These are phyloP conservation scores for Parnassius glacialis DNA, from an alignment of 2,888 invertebrate species.

Conservation along the genomic window DNA sequence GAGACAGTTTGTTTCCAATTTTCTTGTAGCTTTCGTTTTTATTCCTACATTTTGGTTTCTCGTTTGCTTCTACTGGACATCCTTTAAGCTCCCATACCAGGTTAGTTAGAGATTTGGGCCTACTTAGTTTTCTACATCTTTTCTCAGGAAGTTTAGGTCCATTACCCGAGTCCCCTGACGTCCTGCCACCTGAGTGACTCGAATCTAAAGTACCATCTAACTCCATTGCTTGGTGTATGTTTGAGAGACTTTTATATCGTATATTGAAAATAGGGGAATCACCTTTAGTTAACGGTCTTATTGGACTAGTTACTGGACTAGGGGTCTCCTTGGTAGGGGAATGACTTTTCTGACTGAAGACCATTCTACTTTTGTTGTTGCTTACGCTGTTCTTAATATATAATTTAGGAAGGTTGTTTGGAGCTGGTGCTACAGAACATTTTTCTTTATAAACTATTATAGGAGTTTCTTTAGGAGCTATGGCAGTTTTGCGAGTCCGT, in stretches of 20 bases:
- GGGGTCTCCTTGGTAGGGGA: constrained; percentile 87
- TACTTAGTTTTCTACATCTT: constrained; percentile 88
- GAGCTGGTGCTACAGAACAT: constrained; percentile 74
- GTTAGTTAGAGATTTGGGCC: constrained; percentile 92
- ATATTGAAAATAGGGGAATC: constrained; percentile 90
- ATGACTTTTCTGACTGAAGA: constrained; percentile 85
- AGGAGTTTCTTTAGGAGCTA: constrained; percentile 78
- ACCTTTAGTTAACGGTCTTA: constrained; percentile 81
- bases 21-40: constrained; percentile 79
- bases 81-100: constrained; percentile 89
- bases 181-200: constrained; percentile 92
- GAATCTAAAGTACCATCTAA: constrained; percentile 93
- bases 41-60: constrained; percentile 74
- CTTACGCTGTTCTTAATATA: constrained; percentile 88
- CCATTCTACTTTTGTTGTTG: constrained; percentile 83
- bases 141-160: constrained; percentile 91
- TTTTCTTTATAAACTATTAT: constrained; percentile 81
- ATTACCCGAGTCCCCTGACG: constrained; percentile 90
- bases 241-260: constrained; percentile 85
- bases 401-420: constrained; percentile 84
- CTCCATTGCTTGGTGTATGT: constrained; percentile 87
- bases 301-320: constrained; percentile 80
- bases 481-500: constrained; percentile 85
- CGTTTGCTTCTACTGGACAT: constrained; percentile 65
- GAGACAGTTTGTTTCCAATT: constrained; percentile 73